Base-by-base conservation (phyloP, 2,113 vertebrate species). In the Ariopsis seemanni region DNA sequence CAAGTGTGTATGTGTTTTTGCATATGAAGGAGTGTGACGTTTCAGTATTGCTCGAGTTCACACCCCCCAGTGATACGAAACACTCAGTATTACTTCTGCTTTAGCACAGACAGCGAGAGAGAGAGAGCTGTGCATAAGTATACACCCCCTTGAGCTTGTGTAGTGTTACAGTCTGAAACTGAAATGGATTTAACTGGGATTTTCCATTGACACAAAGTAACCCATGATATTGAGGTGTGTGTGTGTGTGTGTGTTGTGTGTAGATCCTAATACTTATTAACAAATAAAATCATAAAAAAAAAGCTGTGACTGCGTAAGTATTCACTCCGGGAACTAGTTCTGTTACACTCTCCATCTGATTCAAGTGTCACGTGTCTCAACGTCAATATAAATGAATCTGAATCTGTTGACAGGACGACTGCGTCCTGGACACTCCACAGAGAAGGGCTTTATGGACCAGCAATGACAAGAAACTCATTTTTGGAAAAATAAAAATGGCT, bases 81-180 rank as follows among this genome's bases (percentile, higher is more conserved):
- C 63, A n/a, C n/a, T 53, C 30, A 80, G 77, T 11, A 25, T n/a
- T 74, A 83, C 86, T 89, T 89, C 90, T 90, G 86, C 83, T n/a
- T 34, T 27, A 30, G 10, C 0, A 20, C 69, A 20, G n/a, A 12
- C 15, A 83, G 63, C 67, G 58, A 79, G 65, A 50, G 72, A 25
- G 55, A 25, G 81, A 65, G 62, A 52, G 83, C 10, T 42, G 42
- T 42, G 42, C 42, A 42, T 42, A 42, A 42, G 42, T 42, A 42
- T 42, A 42, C 42, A 42, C 42, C 42, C 30, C 15, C n/a, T 20
- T 42, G 17, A 71, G 15, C 34, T 11, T 69, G n/a, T 42, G 34
- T 17, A 30, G 14, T 10, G 62, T 30, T 67, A 27, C n/a, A 67
- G n/a, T 72, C 15, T 42, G 69, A 17, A 72, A 71, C 27, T 8